Conservation (phyloP, 2,888 invertebrate species). For the Drosophila colorata region DNA sequence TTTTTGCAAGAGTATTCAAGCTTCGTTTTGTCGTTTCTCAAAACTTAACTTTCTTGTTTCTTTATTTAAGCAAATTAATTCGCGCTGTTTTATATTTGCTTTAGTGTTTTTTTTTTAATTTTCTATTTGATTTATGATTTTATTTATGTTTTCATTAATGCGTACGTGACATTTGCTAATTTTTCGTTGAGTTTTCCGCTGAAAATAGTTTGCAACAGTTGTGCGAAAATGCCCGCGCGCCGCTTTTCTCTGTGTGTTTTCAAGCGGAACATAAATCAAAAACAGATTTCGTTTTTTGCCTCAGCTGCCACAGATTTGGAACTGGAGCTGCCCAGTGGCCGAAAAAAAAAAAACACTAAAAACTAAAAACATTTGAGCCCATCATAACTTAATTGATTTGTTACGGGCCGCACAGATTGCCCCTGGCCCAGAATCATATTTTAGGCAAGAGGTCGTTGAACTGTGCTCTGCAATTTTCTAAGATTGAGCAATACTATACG, state of each 20-base stretch:
- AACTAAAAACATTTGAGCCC: background rate
- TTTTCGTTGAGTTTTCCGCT: constrained; percentile 31
- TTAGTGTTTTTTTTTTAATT: constrained; percentile 20
- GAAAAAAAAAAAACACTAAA: background rate
- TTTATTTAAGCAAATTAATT: constrained; percentile 9
- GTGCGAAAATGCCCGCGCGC: constrained; percentile 39
- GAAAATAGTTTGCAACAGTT: constrained; percentile 9
- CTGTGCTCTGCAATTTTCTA: constrained; percentile 9
- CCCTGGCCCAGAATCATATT: background rate
- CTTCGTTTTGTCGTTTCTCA: no score
- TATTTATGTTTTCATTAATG: constrained; percentile 43
- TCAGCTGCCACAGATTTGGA: constrained; percentile 16
- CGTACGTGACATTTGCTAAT: constrained; percentile 73
- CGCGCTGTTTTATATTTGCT: background rate
- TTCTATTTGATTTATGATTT: constrained; percentile 47
- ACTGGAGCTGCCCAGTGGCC: constrained; percentile 26
- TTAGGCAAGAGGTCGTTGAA: background rate
- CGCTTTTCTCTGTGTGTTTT: constrained; percentile 22
- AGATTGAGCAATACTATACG: constrained; percentile 46
- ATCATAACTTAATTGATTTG: constrained; percentile 55
- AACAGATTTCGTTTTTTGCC: constrained; percentile 21
- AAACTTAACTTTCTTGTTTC: no score
- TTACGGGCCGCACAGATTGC: constrained; percentile 46
- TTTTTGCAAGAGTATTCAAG: background rate
- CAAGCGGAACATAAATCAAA: constrained; percentile 45